Conservation (phyloP, 2,113 vertebrate species). For the Hemichromis elongatus region DNA sequence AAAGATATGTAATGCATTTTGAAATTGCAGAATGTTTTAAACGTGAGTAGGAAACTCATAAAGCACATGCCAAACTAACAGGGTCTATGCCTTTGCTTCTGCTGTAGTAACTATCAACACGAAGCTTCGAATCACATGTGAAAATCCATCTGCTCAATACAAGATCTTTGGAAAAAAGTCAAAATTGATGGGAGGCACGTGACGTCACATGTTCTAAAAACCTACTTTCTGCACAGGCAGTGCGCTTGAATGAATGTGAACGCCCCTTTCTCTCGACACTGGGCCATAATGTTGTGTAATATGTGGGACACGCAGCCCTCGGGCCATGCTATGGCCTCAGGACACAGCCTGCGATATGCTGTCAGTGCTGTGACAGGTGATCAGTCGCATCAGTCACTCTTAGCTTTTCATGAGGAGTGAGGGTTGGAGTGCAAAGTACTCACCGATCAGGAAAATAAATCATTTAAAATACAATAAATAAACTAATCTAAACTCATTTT, state of each 20-base stretch:
- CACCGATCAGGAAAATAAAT: background rate
- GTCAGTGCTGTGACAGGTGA: background rate
- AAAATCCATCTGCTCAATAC: background rate
- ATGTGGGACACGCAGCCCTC: conserved; percentile 16
- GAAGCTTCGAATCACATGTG: background rate
- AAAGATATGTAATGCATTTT: background rate
- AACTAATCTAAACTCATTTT: rapidly evolving
- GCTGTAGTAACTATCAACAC: background rate
- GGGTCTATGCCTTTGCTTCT: background rate
- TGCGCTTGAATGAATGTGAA: background rate
- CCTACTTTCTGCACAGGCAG: conserved; percentile 34
- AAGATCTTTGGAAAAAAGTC: background rate
- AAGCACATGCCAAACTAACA: background rate
- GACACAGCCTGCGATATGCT: conserved; percentile 21
- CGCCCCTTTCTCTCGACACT: background rate
- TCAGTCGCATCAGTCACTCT: background rate
- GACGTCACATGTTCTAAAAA: conserved; percentile 46
- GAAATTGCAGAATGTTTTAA: background rate
- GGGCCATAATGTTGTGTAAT: background rate
- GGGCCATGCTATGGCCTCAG: background rate
- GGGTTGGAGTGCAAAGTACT: background rate
- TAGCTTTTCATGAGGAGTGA: background rate
- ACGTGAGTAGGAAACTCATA: background rate
- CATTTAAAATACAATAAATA: background rate
- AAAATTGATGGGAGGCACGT: background rate